Conservation (phyloP, 1,140 invertebrate species). For the Drosophila lini region DNA sequence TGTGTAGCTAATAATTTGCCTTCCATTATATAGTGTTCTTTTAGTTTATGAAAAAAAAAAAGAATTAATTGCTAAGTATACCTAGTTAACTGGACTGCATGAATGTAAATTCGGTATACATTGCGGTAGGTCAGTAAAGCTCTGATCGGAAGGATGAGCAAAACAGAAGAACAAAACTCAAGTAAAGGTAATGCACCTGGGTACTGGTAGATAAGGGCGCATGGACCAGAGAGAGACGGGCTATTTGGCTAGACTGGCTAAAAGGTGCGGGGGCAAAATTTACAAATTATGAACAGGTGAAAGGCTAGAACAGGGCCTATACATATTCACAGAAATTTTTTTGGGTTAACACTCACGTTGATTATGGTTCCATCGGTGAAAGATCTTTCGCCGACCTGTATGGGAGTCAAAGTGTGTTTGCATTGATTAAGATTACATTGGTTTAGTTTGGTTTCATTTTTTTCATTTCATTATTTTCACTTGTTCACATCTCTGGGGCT, state of each 20-base stretch:
- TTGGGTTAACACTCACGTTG: background rate
- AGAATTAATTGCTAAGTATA: too few species aligned
- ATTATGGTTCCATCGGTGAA: slow-evolving; percentile 11
- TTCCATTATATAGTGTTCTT: too few species aligned
- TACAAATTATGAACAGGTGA: background rate
- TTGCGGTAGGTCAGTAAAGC: slow-evolving; percentile 1
- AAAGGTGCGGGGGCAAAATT: background rate
- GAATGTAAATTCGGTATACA: background rate
- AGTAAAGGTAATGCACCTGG: background rate
- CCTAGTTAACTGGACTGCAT: background rate
- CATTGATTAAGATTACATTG: too few species aligned
- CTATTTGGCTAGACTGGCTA: background rate
- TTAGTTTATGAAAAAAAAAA: too few species aligned
- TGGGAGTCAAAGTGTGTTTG: background rate
- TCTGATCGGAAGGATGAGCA: slow-evolving; percentile 1
- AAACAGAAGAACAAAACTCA: too few species aligned
- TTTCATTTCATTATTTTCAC: too few species aligned
- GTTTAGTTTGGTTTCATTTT: too few species aligned
- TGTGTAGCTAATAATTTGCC: too few species aligned
- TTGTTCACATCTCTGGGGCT: too few species aligned
- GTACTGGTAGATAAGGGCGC: slow-evolving; percentile 1
- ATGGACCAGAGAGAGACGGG: background rate
- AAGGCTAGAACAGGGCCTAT: slow-evolving; percentile 2
- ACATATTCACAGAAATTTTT: background rate
- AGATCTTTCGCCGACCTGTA: slow-evolving; percentile 5